These are phyloP conservation scores for Yoshiicerus persimilis DNA, from an alignment of 1,140 invertebrate species.

Conservation along the genomic window DNA sequence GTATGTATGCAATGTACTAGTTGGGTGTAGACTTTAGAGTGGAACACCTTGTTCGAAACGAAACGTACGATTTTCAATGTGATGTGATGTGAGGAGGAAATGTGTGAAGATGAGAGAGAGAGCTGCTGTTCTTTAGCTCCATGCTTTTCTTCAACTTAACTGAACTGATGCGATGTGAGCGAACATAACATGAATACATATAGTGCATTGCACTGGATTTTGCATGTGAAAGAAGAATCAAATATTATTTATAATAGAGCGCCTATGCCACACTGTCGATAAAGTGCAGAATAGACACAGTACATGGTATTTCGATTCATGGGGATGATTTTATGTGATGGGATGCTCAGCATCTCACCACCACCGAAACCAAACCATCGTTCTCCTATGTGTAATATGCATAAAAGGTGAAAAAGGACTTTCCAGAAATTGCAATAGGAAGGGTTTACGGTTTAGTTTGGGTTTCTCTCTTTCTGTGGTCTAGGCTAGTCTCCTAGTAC, in stretches of 20 bases:
- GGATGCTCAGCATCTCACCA: neutral
- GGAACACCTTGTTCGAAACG: slow-evolving; percentile 11
- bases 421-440: neutral
- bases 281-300: neutral
- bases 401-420: slow-evolving; percentile 24
- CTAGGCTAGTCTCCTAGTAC: too few relatives aligned
- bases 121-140: neutral
- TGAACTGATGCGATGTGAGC: neutral
- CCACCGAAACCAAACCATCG: neutral
- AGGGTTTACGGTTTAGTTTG: too few relatives aligned
- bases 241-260: neutral
- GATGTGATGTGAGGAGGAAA: neutral
- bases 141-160: neutral
- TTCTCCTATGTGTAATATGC: neutral
- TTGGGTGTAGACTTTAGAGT: neutral
- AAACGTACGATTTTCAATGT: neutral
- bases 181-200: slow-evolving; percentile 11
- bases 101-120: neutral
- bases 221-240: neutral
- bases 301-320: neutral
- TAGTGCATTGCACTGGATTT: slow-evolving; percentile 5
- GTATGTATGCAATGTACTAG: neutral
- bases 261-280: neutral
- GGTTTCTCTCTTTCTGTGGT: neutral
- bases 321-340: neutral